Evolutionary conservation across 2,797 vertebrate genomes (phyloP).

Genomic region (Xenops minutus): DNA sequence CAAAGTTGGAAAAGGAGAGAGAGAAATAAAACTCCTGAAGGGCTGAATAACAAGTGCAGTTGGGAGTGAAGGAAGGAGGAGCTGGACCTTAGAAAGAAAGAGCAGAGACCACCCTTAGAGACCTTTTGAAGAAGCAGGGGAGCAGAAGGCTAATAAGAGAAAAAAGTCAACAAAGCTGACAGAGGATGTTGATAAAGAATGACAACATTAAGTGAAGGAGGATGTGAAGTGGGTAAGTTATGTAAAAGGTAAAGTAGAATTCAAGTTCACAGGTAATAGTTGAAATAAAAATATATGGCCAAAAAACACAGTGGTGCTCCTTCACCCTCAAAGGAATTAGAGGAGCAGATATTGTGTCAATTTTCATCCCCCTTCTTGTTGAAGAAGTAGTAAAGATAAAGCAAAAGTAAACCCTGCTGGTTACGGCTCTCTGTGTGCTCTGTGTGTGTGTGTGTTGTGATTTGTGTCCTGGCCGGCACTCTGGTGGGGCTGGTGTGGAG

Average conservation of each 20-base stretch:
- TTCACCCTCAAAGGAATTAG: neutral
- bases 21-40: neutral
- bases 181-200: neutral
- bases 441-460: neutral
- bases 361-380: neutral
- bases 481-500: too few species aligned
- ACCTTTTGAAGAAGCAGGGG: neutral
- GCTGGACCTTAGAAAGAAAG: neutral
- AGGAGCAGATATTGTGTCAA: neutral
- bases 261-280: neutral
- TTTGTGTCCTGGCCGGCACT: neutral
- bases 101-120: neutral
- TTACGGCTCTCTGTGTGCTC: fast-evolving
- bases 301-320: neutral
- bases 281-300: neutral
- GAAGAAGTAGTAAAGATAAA: neutral
- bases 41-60: neutral
- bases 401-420: neutral
- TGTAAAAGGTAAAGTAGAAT: neutral
- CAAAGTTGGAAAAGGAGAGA: neutral
- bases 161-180: neutral
- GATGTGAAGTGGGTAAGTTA: neutral
- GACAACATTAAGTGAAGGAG: neutral
- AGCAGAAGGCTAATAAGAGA: neutral
- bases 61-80: neutral